Evolutionary conservation across 2,113 vertebrate genomes (phyloP).

Genomic region (Sialia sialis): DNA sequence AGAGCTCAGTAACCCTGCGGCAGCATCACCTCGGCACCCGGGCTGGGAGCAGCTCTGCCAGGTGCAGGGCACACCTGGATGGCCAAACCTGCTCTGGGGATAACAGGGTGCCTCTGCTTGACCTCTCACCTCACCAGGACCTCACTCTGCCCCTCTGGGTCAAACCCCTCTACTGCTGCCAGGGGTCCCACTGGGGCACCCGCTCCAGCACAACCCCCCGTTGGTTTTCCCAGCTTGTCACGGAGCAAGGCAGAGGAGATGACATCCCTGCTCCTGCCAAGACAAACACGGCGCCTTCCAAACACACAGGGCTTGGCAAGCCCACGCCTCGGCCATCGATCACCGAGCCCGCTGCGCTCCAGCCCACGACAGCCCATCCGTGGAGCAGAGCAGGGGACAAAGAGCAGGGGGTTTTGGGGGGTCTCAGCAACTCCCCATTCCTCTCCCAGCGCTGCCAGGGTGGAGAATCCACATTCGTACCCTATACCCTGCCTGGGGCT

Average conservation of each 20-base stretch:
- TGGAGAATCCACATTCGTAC: too few species aligned
- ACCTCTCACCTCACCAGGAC: rapidly evolving
- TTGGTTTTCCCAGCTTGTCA: slow-evolving; percentile 41
- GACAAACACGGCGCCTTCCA: slow-evolving; percentile 49
- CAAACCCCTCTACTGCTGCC: not conserved
- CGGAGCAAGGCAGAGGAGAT: not conserved
- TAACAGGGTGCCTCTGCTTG: not conserved
- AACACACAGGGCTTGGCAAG: slow-evolving; percentile 54
- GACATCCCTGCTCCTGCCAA: slow-evolving; percentile 50
- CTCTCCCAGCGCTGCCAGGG: not conserved
- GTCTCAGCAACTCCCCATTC: rapidly evolving
- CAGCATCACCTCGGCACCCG: rapidly evolving
- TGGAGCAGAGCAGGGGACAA: not conserved
- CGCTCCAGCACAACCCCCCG: not conserved
- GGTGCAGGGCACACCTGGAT: not conserved
- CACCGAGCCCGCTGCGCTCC: not conserved
- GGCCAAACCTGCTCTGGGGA: not conserved
- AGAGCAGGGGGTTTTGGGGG: rapidly evolving
- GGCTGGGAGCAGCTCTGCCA: not conserved
- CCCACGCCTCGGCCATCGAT: slow-evolving; percentile 13
- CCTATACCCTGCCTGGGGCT: rapidly evolving
- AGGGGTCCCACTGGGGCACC: not conserved
- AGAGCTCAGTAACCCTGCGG: rapidly evolving
- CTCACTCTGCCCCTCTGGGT: not conserved
- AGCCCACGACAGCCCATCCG: not conserved